Base-by-base conservation (phyloP, 1,140 invertebrate genomes). In the Bombus waltoni region DNA sequence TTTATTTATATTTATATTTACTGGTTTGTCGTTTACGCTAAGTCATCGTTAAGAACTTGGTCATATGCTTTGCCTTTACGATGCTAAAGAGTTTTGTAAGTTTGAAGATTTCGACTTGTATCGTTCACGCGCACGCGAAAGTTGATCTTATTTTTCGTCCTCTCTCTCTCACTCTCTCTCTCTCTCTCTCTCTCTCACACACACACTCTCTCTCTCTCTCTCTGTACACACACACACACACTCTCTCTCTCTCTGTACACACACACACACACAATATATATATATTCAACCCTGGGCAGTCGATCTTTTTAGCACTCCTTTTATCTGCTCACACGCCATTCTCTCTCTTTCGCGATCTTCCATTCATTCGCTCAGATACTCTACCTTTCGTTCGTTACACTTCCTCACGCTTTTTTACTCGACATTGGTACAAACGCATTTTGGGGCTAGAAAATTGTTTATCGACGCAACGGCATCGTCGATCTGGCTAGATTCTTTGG, bases 1-100 rank as follows among this genome's bases (percentile, higher is more conserved):
- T 47, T 77, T 42, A 42, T 42, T 28, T 72, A 77, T 77, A 72
- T 62, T 72, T n/a, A 42, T 71, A 40, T 72, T n/a, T 72, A 40
- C 6, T 6, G 44, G 40, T 72, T 40, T 72, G 28, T 72, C 40
- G 28, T 85, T 77, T 82, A 83, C 62, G 74, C n/a, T 83, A 83
- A 38, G 38, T 86, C 79, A 86, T 89, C 88, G 87, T 90, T 90
- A 87, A 87, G 74, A 85, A 85, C 86, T 91, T 92, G 89, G 89
- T 92, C 89, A 87, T 92, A 90, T 89, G 91, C 87, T 90, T 53
- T 91, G 79, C 77, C 70, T 87, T 90, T 88, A 87, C 81, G 47
- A 88, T 68, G 83, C 59, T 89, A 89, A 57, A 88, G 77, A 82
- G 79, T 87, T 47, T 80, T 71, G 38, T 71, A 81, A 82, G 38